These are phyloP conservation scores for Scolopax bukidnonensis DNA, from an alignment of 2,797 vertebrate species.

Conservation along the genomic window DNA sequence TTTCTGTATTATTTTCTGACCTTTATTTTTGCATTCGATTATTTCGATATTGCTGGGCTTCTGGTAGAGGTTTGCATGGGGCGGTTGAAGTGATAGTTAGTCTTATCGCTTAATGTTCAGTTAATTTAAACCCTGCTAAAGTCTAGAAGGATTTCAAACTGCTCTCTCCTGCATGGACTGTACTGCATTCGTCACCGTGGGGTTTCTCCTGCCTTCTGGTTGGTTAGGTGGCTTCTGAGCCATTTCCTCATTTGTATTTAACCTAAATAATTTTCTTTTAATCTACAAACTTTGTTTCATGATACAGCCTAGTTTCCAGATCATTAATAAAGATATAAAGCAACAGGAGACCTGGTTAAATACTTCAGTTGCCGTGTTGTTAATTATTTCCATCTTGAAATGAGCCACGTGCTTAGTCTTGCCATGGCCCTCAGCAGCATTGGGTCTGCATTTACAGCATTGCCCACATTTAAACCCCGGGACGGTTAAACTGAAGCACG, in stretches of 20 bases:
- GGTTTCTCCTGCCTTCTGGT: neutral
- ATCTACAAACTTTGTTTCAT: slow-evolving; percentile 27
- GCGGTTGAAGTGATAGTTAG: neutral
- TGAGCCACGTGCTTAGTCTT: accelerated
- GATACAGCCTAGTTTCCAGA: slow-evolving; percentile 13
- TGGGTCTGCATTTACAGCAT: neutral
- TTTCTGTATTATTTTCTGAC: slow-evolving; percentile 11
- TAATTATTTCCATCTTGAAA: neutral
- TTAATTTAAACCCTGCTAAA: neutral
- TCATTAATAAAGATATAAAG: slow-evolving; percentile 34
- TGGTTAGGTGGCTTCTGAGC: neutral
- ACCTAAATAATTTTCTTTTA: slow-evolving; percentile 39
- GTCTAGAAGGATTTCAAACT: neutral
- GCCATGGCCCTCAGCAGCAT: neutral
- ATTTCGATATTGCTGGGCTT: neutral
- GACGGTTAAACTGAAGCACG: neutral
- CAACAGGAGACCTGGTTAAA: slow-evolving; percentile 12
- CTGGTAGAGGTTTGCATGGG: neutral
- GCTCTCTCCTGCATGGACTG: neutral
- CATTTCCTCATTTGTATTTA: neutral
- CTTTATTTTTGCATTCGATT: slow-evolving; percentile 8
- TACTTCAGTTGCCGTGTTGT: neutral
- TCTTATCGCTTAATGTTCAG: neutral
- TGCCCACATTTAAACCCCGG: neutral
- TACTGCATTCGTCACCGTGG: neutral